Evolutionary conservation across 2,797 vertebrate species (phyloP).

Genomic region (Poecilia gillii): DNA sequence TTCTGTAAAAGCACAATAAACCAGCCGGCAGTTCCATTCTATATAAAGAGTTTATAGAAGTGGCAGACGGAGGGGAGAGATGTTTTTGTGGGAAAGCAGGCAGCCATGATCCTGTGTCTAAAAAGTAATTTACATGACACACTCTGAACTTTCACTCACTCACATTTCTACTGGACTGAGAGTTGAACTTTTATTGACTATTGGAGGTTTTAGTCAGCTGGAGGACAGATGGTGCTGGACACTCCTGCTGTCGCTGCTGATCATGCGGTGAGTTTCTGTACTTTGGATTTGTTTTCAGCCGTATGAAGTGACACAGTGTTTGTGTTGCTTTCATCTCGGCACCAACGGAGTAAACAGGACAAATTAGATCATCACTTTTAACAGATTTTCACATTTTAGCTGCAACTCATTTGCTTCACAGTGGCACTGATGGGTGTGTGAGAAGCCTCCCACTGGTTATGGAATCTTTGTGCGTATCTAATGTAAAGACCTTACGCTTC

Average conservation of each 20-base stretch:
- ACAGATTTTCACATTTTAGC: conserved; percentile 39
- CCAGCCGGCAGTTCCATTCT: not conserved
- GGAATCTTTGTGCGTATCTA: not conserved
- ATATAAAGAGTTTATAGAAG: not conserved
- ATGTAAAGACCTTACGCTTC: not conserved
- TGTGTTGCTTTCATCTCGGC: conserved; percentile 39
- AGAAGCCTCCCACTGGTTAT: not conserved
- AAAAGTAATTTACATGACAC: not conserved
- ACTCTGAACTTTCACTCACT: not conserved
- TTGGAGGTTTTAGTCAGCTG: not conserved
- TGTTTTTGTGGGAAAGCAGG: not conserved
- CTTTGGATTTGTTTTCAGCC: not conserved
- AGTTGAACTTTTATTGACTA: not conserved
- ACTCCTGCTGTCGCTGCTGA: not conserved
- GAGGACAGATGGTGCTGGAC: not conserved
- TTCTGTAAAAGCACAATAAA: not conserved
- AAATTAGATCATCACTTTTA: conserved; percentile 52
- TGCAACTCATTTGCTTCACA: conserved; percentile 37
- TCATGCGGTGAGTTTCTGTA: not conserved
- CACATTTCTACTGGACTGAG: not conserved
- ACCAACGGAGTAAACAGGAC: conserved; percentile 36
- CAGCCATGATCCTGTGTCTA: not conserved
- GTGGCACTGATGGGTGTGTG: not conserved
- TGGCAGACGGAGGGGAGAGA: not conserved
- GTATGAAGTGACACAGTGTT: conserved; percentile 21